phyloP scores from a whole-genome alignment of 2,797 vertebrate genomes.

The Periparus ater region DNA sequence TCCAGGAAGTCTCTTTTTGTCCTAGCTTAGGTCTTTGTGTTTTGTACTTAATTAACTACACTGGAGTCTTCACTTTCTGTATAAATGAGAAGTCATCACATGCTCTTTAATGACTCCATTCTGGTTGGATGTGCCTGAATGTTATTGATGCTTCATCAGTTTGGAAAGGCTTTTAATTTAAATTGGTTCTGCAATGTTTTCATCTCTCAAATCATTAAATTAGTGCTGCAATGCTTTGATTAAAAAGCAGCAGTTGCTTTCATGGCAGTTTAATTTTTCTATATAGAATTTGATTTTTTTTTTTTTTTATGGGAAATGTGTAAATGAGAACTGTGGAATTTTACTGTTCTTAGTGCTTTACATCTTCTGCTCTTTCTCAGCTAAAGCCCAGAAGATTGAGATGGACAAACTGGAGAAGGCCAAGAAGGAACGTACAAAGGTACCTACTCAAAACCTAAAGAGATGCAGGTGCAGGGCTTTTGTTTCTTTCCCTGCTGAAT shows the following conservation, averaged over 20 bases:
- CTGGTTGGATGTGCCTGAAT: slow-evolving; percentile 33
- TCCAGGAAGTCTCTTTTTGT: slow-evolving; percentile 3
- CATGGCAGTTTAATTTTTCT: not conserved
- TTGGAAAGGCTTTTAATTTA: slow-evolving; percentile 36
- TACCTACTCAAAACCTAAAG: slow-evolving; percentile 57
- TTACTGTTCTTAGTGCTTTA: not conserved
- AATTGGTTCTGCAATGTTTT: not conserved
- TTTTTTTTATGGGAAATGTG: not conserved
- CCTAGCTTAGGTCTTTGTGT: not conserved
- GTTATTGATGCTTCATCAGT: slow-evolving; percentile 34
- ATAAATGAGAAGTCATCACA: slow-evolving; percentile 42
- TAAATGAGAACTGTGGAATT: not conserved
- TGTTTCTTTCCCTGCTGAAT: not conserved
- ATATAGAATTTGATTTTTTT: not conserved
- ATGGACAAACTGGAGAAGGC: slow-evolving; percentile 99
- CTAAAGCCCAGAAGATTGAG: slow-evolving; percentile 97
- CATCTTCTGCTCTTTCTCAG: slow-evolving; percentile 68
- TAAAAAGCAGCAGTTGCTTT: not conserved
- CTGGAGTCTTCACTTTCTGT: not conserved
- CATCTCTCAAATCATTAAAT: not conserved
- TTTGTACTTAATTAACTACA: slow-evolving; percentile 44
- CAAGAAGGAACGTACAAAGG: slow-evolving; percentile 97
- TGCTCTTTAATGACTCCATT: not conserved
- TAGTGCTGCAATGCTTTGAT: not conserved
- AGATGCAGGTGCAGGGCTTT: not conserved